A percentile compares a stretch with the other conserved stretches of the same genome.
These are phyloP conservation scores for Tringa solitaria DNA, from an alignment of 2,113 vertebrate species.

Conservation along the genomic window DNA sequence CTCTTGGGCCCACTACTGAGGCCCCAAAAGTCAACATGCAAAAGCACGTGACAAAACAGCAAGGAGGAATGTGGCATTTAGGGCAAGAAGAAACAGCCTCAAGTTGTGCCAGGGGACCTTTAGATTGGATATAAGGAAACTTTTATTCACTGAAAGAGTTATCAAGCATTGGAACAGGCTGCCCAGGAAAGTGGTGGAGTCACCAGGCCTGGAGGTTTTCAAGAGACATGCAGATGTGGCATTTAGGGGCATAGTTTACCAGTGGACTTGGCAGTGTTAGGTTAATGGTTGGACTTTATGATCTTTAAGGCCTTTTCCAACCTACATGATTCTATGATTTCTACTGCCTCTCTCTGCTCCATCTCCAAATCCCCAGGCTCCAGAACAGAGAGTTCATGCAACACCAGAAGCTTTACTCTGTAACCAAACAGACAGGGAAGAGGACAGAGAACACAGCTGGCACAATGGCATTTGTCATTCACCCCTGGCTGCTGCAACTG, in stretches of 20 bases:
- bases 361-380: not conserved
- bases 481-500: too few species aligned
- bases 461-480: not conserved
- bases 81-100: not conserved
- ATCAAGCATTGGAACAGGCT: not conserved
- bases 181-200: not conserved
- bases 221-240: not conserved
- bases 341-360: not conserved
- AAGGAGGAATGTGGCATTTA: not conserved
- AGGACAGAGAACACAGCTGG: not conserved
- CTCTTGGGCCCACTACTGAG: not conserved
- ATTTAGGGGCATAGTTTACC: not conserved
- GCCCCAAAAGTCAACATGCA: accelerated
- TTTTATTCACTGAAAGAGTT: not conserved
- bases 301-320: not conserved
- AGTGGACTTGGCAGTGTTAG: not conserved
- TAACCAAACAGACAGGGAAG: not conserved
- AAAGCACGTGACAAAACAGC: not conserved
- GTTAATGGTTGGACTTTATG: not conserved
- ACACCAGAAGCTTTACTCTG: not conserved
- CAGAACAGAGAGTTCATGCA: not conserved
- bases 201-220: not conserved
- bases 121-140: not conserved
- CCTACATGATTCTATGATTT: not conserved
- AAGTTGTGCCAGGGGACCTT: not conserved